Evolutionary conservation across 2,113 vertebrate genomes (phyloP).

Genomic region (Amphiprion percula): DNA sequence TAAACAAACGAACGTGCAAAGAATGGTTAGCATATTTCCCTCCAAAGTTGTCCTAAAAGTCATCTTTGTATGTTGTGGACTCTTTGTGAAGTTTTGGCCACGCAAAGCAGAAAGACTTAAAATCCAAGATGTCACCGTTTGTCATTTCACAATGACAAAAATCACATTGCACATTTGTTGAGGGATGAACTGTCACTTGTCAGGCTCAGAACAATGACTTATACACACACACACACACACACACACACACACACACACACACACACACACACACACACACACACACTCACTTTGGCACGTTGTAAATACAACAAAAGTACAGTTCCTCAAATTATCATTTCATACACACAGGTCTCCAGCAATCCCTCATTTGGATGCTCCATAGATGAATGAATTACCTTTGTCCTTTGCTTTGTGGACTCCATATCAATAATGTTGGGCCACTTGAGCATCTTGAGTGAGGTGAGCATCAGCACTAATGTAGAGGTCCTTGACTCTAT

Average conservation of each 20-base stretch:
- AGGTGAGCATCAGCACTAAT: conserved; percentile 61
- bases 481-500: conserved; percentile 71
- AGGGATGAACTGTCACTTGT: conserved; percentile 44
- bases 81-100: not conserved
- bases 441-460: conserved; percentile 52
- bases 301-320: conserved; percentile 25
- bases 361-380: conserved; percentile 34
- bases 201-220: conserved; percentile 17
- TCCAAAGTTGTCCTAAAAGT: conserved; percentile 1
- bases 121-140: conserved; percentile 35
- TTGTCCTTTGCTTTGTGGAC: conserved; percentile 48
- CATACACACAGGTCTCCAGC: not conserved
- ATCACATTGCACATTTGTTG: conserved; percentile 18
- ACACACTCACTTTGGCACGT: conserved; percentile 20
- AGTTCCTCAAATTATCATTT: conserved; percentile 26
- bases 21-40: not conserved
- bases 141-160: conserved; percentile 45
- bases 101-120: conserved; percentile 8
- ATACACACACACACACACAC: conserved; percentile 2
- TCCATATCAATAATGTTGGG: conserved; percentile 68
- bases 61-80: not conserved
- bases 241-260: conserved; percentile 29
- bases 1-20: not conserved
- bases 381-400: conserved; percentile 28
- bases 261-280: conserved; percentile 31